Conservation (phyloP, 1,140 invertebrate species). For the Trichonephila inaurata region DNA sequence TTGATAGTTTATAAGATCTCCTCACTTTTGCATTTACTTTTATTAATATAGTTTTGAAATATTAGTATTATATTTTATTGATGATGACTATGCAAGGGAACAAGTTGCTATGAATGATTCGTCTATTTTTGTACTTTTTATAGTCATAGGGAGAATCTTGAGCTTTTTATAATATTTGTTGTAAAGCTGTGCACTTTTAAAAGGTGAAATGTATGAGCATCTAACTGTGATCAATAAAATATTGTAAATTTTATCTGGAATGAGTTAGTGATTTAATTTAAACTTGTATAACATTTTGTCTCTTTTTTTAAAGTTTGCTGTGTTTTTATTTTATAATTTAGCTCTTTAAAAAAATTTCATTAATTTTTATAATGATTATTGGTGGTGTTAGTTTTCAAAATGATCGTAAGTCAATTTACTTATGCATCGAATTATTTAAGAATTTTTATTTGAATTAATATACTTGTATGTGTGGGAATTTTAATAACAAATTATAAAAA, state of each 20-base stretch:
- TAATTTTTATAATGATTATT: too few relatives aligned
- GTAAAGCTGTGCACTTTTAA: background rate
- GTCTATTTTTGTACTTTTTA: slow-evolving; percentile 3
- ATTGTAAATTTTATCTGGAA: background rate
- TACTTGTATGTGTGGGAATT: too few relatives aligned
- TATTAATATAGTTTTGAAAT: background rate
- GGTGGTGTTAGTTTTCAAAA: too few relatives aligned
- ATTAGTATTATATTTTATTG: background rate
- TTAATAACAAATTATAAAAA: too few relatives aligned
- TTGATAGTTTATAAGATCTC: background rate
- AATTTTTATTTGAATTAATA: too few relatives aligned
- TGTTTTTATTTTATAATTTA: too few relatives aligned
- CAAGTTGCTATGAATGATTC: background rate
- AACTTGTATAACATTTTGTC: too few relatives aligned
- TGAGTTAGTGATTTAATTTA: too few relatives aligned
- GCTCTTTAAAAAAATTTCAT: too few relatives aligned
- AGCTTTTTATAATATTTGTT: slow-evolving; percentile 12
- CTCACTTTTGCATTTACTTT: background rate
- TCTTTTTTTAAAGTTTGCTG: too few relatives aligned
- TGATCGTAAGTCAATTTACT: too few relatives aligned
- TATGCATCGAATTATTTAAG: too few relatives aligned
- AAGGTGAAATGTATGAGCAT: background rate
- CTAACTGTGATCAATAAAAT: slow-evolving; percentile 26
- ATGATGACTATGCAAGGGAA: background rate
- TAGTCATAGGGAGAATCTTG: background rate